Conservation (phyloP, 1,140 invertebrate species). For the Dysdera silvatica region DNA sequence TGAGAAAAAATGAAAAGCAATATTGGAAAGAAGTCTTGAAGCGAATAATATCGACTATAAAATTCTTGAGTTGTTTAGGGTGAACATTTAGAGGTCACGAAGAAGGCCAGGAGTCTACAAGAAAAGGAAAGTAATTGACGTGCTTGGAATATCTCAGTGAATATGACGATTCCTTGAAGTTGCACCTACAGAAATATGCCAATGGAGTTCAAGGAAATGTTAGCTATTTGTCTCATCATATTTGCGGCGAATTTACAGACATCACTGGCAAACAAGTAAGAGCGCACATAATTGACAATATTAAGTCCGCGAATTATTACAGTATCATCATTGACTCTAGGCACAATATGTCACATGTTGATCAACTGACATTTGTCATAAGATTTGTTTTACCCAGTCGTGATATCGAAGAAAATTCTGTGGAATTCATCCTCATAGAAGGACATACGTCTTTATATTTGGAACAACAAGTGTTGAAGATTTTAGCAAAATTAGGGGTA, state of each 20-base stretch:
- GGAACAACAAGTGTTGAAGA: neutral
- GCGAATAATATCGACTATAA: slow-evolving; percentile 6
- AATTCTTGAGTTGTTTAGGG: slow-evolving; percentile 11
- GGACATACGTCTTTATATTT: neutral
- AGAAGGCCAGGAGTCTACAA: slow-evolving; percentile 9
- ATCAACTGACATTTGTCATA: slow-evolving; percentile 41
- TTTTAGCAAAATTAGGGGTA: slow-evolving; percentile 19
- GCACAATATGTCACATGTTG: slow-evolving; percentile 40
- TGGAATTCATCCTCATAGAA: slow-evolving; percentile 2
- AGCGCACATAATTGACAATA: neutral
- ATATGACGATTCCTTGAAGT: slow-evolving; percentile 7
- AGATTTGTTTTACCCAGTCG: slow-evolving; percentile 26
- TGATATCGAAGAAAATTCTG: slow-evolving; percentile 11
- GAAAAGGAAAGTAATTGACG: slow-evolving; percentile 12
- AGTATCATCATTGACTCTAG: slow-evolving; percentile 42
- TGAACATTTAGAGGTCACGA: neutral
- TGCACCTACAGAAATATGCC: slow-evolving; percentile 3
- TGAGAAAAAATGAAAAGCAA: neutral
- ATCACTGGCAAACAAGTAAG: slow-evolving; percentile 1
- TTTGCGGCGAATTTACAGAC: neutral
- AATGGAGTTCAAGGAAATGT: neutral
- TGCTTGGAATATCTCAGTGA: slow-evolving; percentile 9
- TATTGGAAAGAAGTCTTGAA: slow-evolving; percentile 5
- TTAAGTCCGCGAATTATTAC: slow-evolving; percentile 38
- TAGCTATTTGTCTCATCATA: slow-evolving; percentile 5